A percentile compares a stretch with the other conserved stretches of the same genome.
Evolutionary conservation across 2,113 vertebrate genomes (phyloP).

Genomic region (Pangasianodon hypophthalmus): DNA sequence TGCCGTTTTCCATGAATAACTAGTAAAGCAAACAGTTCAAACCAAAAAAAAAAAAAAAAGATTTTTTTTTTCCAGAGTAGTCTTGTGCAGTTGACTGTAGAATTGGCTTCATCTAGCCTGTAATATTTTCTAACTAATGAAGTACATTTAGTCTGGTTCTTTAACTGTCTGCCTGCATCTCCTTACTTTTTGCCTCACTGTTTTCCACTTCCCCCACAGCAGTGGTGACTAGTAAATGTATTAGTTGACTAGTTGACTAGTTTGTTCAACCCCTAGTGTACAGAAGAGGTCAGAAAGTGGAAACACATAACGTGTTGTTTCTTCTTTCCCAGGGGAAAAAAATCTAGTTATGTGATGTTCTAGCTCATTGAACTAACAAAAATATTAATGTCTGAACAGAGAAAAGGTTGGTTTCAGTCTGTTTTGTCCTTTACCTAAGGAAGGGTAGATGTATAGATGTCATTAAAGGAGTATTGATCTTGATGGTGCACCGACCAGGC

Average conservation of each 20-base stretch:
- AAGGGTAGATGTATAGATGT: constrained; percentile 34
- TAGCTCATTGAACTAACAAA: constrained; percentile 34
- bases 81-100: background rate
- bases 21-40: background rate
- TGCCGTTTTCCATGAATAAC: background rate
- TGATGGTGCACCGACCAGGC: background rate
- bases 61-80: background rate
- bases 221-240: background rate
- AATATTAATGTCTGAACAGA: constrained; percentile 18
- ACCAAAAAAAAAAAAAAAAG: background rate
- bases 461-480: constrained; percentile 8
- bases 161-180: background rate
- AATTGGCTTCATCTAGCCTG: background rate
- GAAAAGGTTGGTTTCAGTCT: background rate
- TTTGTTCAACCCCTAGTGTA: background rate
- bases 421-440: background rate
- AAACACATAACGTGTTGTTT: background rate
- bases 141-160: background rate
- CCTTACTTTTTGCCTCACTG: background rate
- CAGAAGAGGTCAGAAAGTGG: background rate
- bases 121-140: background rate
- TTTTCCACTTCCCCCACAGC: background rate
- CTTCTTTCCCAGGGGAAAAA: background rate
- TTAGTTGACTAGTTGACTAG: background rate
- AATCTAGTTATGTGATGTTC: constrained; percentile 18